A percentile compares a stretch with the other conserved stretches of the same genome.
Conservation (phyloP, 1,140 invertebrate species). For the Drosophila nasuta region DNA sequence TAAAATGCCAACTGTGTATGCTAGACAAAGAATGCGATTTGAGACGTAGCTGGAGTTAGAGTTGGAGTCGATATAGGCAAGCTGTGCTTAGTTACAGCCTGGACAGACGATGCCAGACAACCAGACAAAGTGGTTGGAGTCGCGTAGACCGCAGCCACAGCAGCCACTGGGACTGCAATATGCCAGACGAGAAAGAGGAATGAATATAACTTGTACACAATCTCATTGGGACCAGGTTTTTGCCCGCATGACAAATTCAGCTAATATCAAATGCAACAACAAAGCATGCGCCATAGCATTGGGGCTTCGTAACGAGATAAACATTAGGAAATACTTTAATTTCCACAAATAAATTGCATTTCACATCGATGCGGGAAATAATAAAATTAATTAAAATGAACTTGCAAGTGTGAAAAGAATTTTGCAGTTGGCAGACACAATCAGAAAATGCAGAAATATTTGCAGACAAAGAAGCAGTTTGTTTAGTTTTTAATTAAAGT, state of each 20-base stretch:
- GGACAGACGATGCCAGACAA: constrained; percentile 29
- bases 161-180: constrained; percentile 11
- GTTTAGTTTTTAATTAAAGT: too few relatives aligned
- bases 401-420: too few relatives aligned
- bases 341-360: constrained; percentile 2
- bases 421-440: too few relatives aligned
- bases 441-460: too few relatives aligned
- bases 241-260: constrained; percentile 39
- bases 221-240: constrained; percentile 37
- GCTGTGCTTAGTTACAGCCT: constrained; percentile 47
- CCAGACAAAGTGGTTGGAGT: constrained; percentile 15
- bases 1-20: constrained; percentile 54
- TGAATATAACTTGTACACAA: constrained; percentile 32
- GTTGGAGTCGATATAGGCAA: constrained; percentile 33
- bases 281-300: neutral
- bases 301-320: neutral
- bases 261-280: constrained; percentile 38
- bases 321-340: constrained; percentile 2
- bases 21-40: constrained; percentile 31
- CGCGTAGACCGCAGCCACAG: constrained; percentile 36
- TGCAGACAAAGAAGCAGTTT: too few relatives aligned
- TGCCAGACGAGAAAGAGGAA: constrained; percentile 23
- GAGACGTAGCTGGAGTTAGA: neutral
- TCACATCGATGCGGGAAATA: neutral
- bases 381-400: neutral